These are phyloP conservation scores for Nysson spinosus DNA, from an alignment of 2,888 invertebrate genomes.

Conservation along the genomic window DNA sequence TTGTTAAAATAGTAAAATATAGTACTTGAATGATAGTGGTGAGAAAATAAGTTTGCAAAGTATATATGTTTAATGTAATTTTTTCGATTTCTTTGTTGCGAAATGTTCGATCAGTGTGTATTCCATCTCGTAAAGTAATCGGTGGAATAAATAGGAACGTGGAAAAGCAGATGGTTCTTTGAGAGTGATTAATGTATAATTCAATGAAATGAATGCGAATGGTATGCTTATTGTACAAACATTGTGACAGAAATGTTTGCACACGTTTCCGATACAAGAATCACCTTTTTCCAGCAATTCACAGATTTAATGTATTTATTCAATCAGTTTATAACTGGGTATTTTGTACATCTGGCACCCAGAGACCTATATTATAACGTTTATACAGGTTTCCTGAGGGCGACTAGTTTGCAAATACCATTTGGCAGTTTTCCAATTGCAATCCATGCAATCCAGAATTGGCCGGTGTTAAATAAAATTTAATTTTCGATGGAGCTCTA, in stretches of 20 bases:
- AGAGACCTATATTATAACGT: constrained; percentile 36
- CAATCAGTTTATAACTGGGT: constrained; percentile 39
- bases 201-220: no score
- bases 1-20: no score
- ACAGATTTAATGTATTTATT: constrained; percentile 45
- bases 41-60: no score
- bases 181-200: no score
- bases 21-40: no score
- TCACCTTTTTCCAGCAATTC: constrained; percentile 1
- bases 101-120: no score
- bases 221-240: no score
- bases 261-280: not conserved
- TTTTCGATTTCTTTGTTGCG: no score
- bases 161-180: no score
- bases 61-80: no score
- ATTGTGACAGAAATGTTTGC: not conserved
- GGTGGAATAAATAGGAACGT: no score
- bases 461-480: constrained; percentile 51
- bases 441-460: constrained; percentile 34
- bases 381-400: constrained; percentile 49
- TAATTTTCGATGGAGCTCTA: constrained; percentile 28
- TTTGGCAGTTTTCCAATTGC: constrained; percentile 57
- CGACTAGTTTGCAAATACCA: constrained; percentile 40
- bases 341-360: constrained; percentile 34
- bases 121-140: no score